Evolutionary conservation across 2,113 vertebrate genomes (phyloP).

Genomic region (Hucho hucho): DNA sequence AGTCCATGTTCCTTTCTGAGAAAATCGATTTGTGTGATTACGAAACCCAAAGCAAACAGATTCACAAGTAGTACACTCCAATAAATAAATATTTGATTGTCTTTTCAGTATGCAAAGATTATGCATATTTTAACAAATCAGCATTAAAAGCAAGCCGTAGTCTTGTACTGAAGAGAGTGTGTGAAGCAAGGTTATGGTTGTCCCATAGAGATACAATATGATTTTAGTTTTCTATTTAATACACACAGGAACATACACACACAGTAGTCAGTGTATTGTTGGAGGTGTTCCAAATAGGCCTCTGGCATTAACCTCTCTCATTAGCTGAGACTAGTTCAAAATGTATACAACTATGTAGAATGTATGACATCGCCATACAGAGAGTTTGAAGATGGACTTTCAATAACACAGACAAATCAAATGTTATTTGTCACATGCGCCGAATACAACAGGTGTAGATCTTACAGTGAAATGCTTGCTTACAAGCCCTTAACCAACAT

Average conservation of each 20-base stretch:
- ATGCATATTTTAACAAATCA: slow-evolving; percentile 39
- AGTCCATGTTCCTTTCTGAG: not conserved
- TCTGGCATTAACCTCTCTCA: not conserved
- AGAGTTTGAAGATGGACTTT: not conserved
- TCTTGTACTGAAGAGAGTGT: slow-evolving; percentile 15
- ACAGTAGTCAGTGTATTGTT: not conserved
- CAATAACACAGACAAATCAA: too few relatives aligned
- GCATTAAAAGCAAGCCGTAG: not conserved
- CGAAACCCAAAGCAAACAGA: not conserved
- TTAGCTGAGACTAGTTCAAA: not conserved
- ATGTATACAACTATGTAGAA: too few relatives aligned
- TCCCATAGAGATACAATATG: not conserved
- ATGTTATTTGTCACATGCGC: too few relatives aligned
- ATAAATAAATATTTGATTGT: slow-evolving; percentile 16
- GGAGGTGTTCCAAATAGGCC: not conserved
- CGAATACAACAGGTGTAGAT: too few relatives aligned
- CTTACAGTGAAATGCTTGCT: too few relatives aligned
- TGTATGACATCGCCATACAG: not conserved
- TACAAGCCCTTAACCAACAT: too few relatives aligned
- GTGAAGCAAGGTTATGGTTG: not conserved
- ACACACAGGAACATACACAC: too few relatives aligned
- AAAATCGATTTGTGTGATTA: not conserved
- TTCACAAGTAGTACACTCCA: not conserved
- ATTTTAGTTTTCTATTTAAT: too few relatives aligned
- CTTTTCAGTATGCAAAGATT: not conserved